phyloP scores from a whole-genome alignment of 2,888 invertebrate genomes.

The Xanthia icteritia region DNA sequence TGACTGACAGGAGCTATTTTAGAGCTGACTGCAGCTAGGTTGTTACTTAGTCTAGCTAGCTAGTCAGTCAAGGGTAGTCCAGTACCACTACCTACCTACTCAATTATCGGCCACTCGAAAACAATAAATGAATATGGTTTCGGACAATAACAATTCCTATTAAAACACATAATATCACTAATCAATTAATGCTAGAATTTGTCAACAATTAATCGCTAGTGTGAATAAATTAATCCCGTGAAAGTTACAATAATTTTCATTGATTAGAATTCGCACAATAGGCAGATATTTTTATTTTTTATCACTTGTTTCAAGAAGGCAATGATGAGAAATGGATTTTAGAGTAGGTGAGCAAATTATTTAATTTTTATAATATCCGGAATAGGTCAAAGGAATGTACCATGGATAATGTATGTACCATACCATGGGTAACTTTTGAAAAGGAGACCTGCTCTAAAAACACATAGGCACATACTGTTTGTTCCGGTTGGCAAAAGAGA shows the following conservation, averaged over 20 bases:
- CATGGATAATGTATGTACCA: too few species aligned
- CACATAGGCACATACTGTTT: background rate
- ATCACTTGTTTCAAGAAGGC: background rate
- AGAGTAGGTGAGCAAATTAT: slow-evolving; percentile 24
- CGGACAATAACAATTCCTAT: background rate
- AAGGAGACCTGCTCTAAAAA: background rate
- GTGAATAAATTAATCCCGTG: slow-evolving; percentile 31
- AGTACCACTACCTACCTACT: background rate
- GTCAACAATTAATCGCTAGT: slow-evolving; percentile 8
- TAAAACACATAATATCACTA: background rate
- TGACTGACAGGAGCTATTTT: background rate
- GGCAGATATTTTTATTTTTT: background rate
- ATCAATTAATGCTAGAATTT: slow-evolving; percentile 20
- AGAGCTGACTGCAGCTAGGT: background rate
- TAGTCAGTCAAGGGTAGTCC: background rate
- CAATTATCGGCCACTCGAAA: background rate
- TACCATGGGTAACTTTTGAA: background rate
- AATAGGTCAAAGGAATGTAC: background rate
- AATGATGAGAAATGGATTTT: slow-evolving; percentile 21
- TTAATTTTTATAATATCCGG: background rate
- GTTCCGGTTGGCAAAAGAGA: background rate
- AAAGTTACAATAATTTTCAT: slow-evolving; percentile 16
- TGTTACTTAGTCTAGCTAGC: background rate
- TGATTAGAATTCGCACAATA: slow-evolving; percentile 3
- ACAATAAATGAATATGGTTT: background rate